These are phyloP conservation scores for Sycophila texana DNA, from an alignment of 2,888 invertebrate species.

Conservation along the genomic window DNA sequence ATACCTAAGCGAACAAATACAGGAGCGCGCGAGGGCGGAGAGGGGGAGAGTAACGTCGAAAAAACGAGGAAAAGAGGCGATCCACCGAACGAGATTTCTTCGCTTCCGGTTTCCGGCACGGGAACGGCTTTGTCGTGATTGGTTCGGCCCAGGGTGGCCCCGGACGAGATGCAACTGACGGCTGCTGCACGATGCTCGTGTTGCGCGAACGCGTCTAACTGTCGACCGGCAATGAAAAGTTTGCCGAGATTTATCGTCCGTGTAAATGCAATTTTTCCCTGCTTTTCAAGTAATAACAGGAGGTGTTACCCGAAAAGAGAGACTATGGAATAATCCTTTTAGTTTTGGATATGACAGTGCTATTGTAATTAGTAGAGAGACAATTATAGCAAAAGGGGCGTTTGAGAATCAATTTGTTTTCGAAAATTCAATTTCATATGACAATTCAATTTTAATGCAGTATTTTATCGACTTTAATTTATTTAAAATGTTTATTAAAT, in stretches of 20 bases:
- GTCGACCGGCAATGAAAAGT: conserved; percentile 45
- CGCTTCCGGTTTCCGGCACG: conserved; percentile 72
- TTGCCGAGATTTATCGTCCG: conserved; percentile 50
- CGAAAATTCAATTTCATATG: too few relatives aligned
- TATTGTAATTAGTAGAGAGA: not conserved
- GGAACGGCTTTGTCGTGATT: conserved; percentile 69
- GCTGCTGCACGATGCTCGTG: conserved; percentile 28
- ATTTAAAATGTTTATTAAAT: too few relatives aligned
- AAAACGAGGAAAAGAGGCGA: conserved; percentile 19
- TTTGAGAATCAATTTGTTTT: too few relatives aligned
- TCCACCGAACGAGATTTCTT: conserved; percentile 69
- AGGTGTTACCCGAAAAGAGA: not conserved
- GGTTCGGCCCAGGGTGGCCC: conserved; percentile 59
- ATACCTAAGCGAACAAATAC: conserved; percentile 9
- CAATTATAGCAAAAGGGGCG: too few relatives aligned
- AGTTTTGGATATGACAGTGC: not conserved
- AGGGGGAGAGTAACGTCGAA: conserved; percentile 47
- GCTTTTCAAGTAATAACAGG: not conserved
- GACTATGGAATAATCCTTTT: not conserved
- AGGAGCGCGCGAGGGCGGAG: not conserved
- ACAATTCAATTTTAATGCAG: too few relatives aligned
- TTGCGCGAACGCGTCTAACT: conserved; percentile 22
- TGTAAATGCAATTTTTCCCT: conserved; percentile 28
- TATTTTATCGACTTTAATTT: too few relatives aligned
- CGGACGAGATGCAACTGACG: conserved; percentile 48